phyloP scores from a whole-genome alignment of 2,797 vertebrate genomes.

The Pangasius krempfi region DNA sequence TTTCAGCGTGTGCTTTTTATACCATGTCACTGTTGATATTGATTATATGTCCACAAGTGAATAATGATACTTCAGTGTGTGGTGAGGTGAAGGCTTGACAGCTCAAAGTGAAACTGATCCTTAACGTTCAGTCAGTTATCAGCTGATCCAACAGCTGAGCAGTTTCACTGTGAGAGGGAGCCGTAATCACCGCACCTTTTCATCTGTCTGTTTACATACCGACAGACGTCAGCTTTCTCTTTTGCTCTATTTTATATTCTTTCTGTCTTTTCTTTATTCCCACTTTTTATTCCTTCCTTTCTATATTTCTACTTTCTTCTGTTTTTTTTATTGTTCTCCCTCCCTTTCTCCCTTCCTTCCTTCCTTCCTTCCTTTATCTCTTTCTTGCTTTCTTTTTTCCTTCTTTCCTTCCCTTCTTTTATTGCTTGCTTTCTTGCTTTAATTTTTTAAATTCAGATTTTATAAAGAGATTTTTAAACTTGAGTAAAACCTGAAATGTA shows the following conservation, averaged over 20 bases:
- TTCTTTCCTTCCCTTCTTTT: neutral
- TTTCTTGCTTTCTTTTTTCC: neutral
- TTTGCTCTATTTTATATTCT: neutral
- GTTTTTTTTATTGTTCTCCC: no score
- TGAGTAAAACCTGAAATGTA: neutral
- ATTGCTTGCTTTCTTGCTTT: neutral
- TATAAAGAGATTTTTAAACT: neutral
- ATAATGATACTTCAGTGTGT: slow-evolving; percentile 1
- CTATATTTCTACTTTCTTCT: neutral
- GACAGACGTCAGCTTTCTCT: neutral
- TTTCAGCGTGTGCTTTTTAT: slow-evolving; percentile 6
- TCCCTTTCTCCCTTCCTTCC: neutral
- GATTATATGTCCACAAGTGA: neutral
- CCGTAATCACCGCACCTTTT: neutral
- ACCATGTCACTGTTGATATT: slow-evolving; percentile 29
- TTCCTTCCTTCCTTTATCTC: no score
- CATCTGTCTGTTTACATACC: neutral
- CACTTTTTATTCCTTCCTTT: no score
- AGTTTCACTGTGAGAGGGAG: neutral
- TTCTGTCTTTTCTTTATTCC: neutral
- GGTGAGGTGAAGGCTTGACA: neutral
- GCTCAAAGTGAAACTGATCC: slow-evolving; percentile 8
- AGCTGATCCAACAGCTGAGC: neutral
- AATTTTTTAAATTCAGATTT: neutral
- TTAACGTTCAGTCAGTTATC: neutral